phyloP scores from a whole-genome alignment of 2,797 vertebrate species.

The Cynopterus sphinx region DNA sequence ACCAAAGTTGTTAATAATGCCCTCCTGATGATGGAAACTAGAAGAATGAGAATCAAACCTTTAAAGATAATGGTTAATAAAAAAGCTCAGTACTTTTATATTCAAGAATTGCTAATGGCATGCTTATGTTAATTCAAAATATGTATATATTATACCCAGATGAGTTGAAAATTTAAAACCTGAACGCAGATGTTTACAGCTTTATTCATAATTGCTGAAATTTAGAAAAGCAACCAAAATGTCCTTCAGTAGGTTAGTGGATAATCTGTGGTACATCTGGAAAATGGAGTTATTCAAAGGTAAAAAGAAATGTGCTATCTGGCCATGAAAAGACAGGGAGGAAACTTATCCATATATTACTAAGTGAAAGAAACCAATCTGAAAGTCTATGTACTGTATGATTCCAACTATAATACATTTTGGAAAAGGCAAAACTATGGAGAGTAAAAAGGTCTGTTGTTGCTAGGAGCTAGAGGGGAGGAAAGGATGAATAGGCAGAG shows the following conservation, averaged over 20 bases:
- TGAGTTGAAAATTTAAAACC: background rate
- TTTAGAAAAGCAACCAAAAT: background rate
- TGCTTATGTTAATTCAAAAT: background rate
- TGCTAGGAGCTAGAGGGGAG: background rate
- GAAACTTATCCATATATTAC: too few relatives aligned
- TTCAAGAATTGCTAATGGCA: background rate
- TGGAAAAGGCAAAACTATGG: too few relatives aligned
- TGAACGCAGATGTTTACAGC: background rate
- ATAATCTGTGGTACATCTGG: background rate
- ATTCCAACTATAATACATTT: too few relatives aligned
- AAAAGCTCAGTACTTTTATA: background rate
- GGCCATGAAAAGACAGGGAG: background rate
- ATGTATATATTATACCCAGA: background rate
- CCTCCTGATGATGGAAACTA: background rate
- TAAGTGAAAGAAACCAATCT: too few relatives aligned
- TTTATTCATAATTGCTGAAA: background rate
- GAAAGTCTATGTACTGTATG: too few relatives aligned
- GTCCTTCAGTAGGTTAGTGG: background rate
- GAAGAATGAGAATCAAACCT: background rate
- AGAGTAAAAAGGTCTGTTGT: background rate
- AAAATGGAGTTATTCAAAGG: background rate
- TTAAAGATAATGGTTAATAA: background rate
- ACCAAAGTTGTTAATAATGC: background rate
- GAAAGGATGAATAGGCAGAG: background rate
- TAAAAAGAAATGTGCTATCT: background rate